Conservation (phyloP, 2,797 vertebrate species). For the Phoeniculus purpureus region DNA sequence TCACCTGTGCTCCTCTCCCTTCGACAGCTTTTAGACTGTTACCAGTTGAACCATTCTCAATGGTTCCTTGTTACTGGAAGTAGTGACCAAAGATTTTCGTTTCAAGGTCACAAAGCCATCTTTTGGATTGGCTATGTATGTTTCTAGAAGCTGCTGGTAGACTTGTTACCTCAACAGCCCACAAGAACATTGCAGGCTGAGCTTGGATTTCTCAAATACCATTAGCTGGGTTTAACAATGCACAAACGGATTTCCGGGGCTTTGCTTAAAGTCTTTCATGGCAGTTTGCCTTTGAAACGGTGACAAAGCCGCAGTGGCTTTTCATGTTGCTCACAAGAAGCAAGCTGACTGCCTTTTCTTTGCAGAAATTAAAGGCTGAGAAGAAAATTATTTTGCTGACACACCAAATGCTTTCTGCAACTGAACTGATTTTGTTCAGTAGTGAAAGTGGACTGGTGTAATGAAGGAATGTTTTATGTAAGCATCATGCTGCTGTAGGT, state of each 20-base stretch:
- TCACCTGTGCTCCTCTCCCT: neutral
- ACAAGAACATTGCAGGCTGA: neutral
- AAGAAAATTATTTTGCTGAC: slow-evolving; percentile 51
- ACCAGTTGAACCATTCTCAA: neutral
- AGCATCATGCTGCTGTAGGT: neutral
- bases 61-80: neutral
- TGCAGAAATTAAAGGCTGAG: slow-evolving; percentile 28
- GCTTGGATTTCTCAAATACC: neutral
- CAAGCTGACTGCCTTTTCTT: slow-evolving; percentile 35
- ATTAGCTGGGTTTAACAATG: slow-evolving; percentile 13
- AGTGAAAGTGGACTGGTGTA: slow-evolving; percentile 59
- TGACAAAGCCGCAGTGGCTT: slow-evolving; percentile 45
- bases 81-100: neutral
- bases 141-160: neutral
- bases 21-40: neutral
- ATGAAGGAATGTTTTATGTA: slow-evolving; percentile 36
- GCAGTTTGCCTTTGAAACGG: slow-evolving; percentile 31
- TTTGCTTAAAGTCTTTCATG: slow-evolving; percentile 45
- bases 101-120: neutral
- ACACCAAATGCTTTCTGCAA: neutral
- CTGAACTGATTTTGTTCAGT: slow-evolving; percentile 26
- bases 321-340: slow-evolving; percentile 39
- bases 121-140: neutral
- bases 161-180: neutral
- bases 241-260: slow-evolving; percentile 24